Conservation (phyloP, 2,888 invertebrate genomes). For the Sclerodermus sp. region DNA sequence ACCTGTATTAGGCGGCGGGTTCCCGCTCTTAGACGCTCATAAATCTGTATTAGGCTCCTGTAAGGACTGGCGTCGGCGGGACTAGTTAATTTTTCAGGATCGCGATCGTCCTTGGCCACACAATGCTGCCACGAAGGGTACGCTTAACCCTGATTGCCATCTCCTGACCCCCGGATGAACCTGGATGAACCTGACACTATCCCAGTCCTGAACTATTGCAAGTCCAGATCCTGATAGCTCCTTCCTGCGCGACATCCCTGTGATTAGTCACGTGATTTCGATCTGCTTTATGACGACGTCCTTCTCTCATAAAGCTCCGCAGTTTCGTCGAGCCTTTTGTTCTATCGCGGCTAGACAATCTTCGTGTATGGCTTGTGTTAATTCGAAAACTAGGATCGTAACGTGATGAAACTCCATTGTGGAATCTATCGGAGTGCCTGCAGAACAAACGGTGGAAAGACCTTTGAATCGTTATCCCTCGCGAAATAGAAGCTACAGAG, state of each 20-base stretch:
- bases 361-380: too few relatives aligned
- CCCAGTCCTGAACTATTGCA: too few relatives aligned
- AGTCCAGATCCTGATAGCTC: too few relatives aligned
- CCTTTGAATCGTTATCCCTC: constrained; percentile 3
- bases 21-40: constrained; percentile 44
- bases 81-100: constrained; percentile 29
- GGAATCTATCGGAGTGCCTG: constrained; percentile 11
- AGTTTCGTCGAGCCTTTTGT: too few relatives aligned
- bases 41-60: constrained; percentile 48
- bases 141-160: neutral
- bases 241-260: too few relatives aligned
- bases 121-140: neutral
- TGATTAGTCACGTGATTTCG: too few relatives aligned
- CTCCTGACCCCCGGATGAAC: neutral
- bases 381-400: constrained; percentile 1
- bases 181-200: too few relatives aligned
- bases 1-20: constrained; percentile 46
- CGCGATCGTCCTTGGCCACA: constrained; percentile 11
- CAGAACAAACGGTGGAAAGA: neutral
- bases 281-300: too few relatives aligned
- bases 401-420: constrained; percentile 15
- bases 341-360: too few relatives aligned
- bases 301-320: too few relatives aligned
- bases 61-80: constrained; percentile 3
- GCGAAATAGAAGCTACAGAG: too few relatives aligned